Evolutionary conservation across 2,888 invertebrate genomes (phyloP), one percentile per base, ranked within the genome.

Genomic region (Autographa pulchrina): DNA sequence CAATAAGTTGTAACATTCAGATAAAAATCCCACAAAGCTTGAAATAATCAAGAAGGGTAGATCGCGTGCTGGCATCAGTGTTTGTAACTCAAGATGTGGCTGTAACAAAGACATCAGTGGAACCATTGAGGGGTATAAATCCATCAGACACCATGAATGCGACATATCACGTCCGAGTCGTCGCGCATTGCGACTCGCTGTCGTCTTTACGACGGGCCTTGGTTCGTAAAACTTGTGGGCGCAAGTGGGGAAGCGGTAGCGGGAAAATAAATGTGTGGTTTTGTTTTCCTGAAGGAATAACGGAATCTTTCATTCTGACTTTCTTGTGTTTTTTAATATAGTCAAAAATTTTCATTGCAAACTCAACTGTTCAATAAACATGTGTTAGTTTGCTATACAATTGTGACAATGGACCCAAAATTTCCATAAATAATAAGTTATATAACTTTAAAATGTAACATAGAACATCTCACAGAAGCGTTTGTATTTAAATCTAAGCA

Each of bases 81-180:
- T 68, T 65, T 74, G 71, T 75, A 56, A 68, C 69, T 72, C 65
- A 69, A 81, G 71, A 78, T 54, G 67, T 25, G 77, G 59, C 73
- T 58, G 78, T 86, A 87, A 91, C 86, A 89, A 88, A 89, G 87
- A 88, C 89, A 89, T 92, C 84, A 86, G 86, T 85, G 86, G 86
- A 89, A 85, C 90, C 89, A 92, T 92, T 86, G 88, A 85, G 78
- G 61, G 83, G 84, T 89, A 90, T 93, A 93, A 92, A 93, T 93
- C 91, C 90, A 93, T 93, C 91, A 92, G 88, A 75, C 83, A 83
- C 83, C 86, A 90, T 88, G 90, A 91, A 92, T 91, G 91, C 87
- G 92, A 90, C 91, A 89, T 90, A 90, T 92, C 93, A 93, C 93
- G 93, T 93, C 90, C 90, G 85, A 89, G 86, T 82, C 86, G 86